Percentiles rank a stretch among this genome's conserved stretches.
These are phyloP conservation scores for Momotus momota DNA, from an alignment of 2,797 vertebrate genomes.

Conservation along the genomic window DNA sequence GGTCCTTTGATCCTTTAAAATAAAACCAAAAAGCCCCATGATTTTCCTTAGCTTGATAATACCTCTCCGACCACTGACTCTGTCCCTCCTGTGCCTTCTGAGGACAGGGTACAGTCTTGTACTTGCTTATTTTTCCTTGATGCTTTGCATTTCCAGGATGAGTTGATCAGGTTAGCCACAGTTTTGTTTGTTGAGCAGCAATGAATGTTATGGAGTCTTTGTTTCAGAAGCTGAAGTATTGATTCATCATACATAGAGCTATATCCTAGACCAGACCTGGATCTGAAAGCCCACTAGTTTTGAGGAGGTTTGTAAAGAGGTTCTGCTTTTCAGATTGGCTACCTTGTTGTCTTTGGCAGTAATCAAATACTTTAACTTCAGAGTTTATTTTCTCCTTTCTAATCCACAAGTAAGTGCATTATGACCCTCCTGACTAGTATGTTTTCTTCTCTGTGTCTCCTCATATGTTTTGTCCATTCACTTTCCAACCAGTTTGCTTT, in stretches of 20 bases:
- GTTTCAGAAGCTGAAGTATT: neutral
- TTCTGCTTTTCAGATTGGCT: neutral
- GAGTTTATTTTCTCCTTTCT: neutral
- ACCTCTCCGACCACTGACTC: neutral
- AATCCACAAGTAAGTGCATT: neutral
- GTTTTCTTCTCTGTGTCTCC: neutral
- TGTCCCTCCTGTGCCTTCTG: neutral
- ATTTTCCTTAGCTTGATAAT: neutral
- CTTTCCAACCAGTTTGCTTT: neutral
- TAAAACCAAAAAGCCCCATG: neutral
- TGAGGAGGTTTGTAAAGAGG: neutral
- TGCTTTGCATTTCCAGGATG: neutral
- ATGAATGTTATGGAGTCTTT: neutral
- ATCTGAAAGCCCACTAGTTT: neutral
- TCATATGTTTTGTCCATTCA: neutral
- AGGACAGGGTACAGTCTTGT: neutral
- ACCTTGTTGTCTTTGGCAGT: neutral
- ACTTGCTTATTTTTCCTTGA: neutral
- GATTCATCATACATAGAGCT: neutral
- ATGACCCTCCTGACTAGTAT: neutral
- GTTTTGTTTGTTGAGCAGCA: neutral
- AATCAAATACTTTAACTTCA: neutral
- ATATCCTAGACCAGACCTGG: neutral
- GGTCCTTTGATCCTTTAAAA: neutral
- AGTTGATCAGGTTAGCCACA: neutral